Percentiles rank a stretch among this genome's conserved stretches.
Conservation (phyloP, 2,888 invertebrate species). For the Bruchidius siliquastri region DNA sequence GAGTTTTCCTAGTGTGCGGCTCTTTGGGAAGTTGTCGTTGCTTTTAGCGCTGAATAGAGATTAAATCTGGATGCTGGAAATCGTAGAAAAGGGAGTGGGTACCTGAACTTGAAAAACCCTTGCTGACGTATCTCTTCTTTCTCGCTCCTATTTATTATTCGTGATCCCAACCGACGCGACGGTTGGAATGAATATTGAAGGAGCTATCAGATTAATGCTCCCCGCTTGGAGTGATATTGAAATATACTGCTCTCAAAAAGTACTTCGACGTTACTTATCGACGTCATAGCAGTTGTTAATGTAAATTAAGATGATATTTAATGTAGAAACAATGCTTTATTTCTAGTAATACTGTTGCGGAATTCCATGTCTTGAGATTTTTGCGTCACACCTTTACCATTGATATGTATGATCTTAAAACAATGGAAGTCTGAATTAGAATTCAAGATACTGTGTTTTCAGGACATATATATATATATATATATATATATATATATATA, state of each 20-base stretch:
- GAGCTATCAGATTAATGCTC: slow-evolving; percentile 16
- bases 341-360: no score
- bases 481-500: no score
- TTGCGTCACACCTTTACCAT: no score
- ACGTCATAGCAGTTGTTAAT: no score
- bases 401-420: no score
- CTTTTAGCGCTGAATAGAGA: background rate
- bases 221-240: slow-evolving; percentile 5
- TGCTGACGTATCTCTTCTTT: background rate
- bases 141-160: background rate
- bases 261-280: background rate
- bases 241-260: background rate
- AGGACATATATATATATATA: no score
- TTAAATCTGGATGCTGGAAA: background rate
- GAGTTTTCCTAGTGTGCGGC: no score
- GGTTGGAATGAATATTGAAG: slow-evolving; percentile 18
- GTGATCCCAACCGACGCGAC: slow-evolving; percentile 4
- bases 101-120: background rate
- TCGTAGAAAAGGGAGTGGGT: background rate
- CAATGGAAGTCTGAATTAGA: no score
- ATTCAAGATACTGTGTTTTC: no score
- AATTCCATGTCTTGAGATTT: no score
- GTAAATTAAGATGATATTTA: no score
- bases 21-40: background rate
- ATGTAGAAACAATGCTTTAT: no score